Conservation (phyloP, 2,797 vertebrate species). For the Anguilla anguilla region DNA sequence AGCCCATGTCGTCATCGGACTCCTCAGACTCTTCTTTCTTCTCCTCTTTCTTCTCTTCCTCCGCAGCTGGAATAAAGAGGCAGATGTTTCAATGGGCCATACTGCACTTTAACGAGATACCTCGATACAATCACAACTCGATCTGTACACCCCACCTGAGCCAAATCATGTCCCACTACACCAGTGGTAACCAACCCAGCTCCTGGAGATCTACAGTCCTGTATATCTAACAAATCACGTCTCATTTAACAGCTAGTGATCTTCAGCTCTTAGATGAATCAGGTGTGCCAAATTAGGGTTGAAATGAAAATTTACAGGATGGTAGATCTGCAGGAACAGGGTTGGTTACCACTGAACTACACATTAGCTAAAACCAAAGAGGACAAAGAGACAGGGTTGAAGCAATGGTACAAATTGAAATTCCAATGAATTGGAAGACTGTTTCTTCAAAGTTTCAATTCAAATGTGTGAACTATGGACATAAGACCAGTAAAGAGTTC, state of each 20-base stretch:
- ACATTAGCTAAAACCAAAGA: neutral
- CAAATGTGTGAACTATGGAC: neutral
- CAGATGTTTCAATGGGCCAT: neutral
- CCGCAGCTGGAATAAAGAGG: constrained; percentile 76
- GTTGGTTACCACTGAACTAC: too few relatives aligned
- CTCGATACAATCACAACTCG: neutral
- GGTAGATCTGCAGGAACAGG: too few relatives aligned
- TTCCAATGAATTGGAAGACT: neutral
- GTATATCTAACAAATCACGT: too few relatives aligned
- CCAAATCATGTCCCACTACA: neutral
- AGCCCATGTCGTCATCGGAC: constrained; percentile 98
- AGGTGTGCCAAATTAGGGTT: too few relatives aligned
- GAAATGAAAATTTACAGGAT: too few relatives aligned
- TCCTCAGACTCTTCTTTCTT: constrained; percentile 97
- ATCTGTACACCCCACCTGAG: neutral
- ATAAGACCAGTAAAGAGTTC: neutral
- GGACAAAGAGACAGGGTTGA: neutral
- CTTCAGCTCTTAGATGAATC: too few relatives aligned
- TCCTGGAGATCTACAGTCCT: too few relatives aligned
- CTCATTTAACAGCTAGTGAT: too few relatives aligned
- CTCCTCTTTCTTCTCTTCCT: constrained; percentile 96
- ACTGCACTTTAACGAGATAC: neutral
- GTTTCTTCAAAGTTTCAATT: neutral
- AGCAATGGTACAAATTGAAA: neutral
- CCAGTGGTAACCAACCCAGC: too few relatives aligned